These are phyloP conservation scores for Junonia oenone DNA, from an alignment of 2,888 invertebrate species.

Conservation along the genomic window DNA sequence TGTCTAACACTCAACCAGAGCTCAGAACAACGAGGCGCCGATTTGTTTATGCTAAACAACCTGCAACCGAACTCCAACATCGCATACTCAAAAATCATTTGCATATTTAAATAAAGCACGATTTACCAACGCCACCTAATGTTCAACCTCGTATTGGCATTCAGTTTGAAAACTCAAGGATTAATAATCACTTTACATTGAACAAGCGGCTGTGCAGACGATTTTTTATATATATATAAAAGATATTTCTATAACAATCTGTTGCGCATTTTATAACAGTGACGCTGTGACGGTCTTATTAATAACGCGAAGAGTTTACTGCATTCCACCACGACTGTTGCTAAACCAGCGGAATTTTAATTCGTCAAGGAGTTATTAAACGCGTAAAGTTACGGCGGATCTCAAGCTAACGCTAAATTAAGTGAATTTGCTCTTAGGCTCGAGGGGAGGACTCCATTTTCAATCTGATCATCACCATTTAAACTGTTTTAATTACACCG, in stretches of 20 bases:
- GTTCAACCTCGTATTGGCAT: slow-evolving; percentile 41
- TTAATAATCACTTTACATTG: not conserved
- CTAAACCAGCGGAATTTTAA: slow-evolving; percentile 76
- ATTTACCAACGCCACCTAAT: slow-evolving; percentile 40
- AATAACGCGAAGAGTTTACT: slow-evolving; percentile 50
- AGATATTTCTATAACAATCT: not conserved
- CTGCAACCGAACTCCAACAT: slow-evolving; percentile 50
- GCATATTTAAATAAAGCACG: slow-evolving; percentile 48
- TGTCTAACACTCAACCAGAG: slow-evolving; percentile 46
- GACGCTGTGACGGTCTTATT: slow-evolving; percentile 53
- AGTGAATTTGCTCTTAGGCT: slow-evolving; percentile 64
- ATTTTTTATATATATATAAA: no score
- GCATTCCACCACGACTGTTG: slow-evolving; percentile 70
- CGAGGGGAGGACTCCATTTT: slow-evolving; percentile 40
- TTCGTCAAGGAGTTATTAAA: slow-evolving; percentile 73
- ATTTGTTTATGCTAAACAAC: slow-evolving; percentile 70
- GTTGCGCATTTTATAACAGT: slow-evolving; percentile 33
- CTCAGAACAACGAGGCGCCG: slow-evolving; percentile 41
- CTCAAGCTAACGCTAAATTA: slow-evolving; percentile 62
- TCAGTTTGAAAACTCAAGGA: not conserved
- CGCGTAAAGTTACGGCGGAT: slow-evolving; percentile 73
- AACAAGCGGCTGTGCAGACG: no score
- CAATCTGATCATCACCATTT: slow-evolving; percentile 50
- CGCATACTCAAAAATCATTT: slow-evolving; percentile 62
- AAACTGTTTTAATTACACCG: slow-evolving; percentile 30